These are phyloP conservation scores for Lingula anatina DNA, from an alignment of 2,888 invertebrate genomes.

Conservation along the genomic window DNA sequence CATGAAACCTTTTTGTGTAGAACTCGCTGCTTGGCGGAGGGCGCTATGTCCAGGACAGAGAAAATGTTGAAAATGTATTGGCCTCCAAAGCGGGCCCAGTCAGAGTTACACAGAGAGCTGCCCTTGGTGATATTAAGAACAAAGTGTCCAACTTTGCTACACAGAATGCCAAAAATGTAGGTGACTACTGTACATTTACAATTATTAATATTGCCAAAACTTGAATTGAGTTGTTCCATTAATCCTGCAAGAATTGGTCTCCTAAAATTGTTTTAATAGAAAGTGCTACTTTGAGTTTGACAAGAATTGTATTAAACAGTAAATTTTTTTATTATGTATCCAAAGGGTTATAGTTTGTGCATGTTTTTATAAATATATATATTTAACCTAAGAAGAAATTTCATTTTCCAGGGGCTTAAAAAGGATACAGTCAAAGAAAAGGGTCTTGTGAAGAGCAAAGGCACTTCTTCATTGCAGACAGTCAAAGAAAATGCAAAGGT, in stretches of 20 bases:
- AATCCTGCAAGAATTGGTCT: too few species aligned
- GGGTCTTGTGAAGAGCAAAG: not conserved
- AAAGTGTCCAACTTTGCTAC: slow-evolving; percentile 28
- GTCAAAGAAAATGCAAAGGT: not conserved
- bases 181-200: slow-evolving; percentile 15
- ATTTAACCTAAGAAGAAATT: too few species aligned
- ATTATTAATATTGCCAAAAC: not conserved
- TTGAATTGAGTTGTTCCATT: not conserved
- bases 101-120: slow-evolving; percentile 15
- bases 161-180: not conserved
- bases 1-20: too few species aligned
- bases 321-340: too few species aligned
- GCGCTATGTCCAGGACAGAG: too few species aligned
- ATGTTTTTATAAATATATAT: too few species aligned
- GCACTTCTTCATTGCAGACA: not conserved
- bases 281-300: too few species aligned
- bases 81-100: not conserved
- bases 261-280: too few species aligned
- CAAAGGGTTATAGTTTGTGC: too few species aligned
- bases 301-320: too few species aligned
- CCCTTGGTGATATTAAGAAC: slow-evolving; percentile 42
- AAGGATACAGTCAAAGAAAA: not conserved
- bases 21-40: too few species aligned
- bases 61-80: not conserved
- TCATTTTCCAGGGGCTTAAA: not conserved